Percentiles rank a stretch among this genome's conserved stretches.
Evolutionary conservation across 2,888 invertebrate species (phyloP).

Genomic region (Agriopis aurantiaria): DNA sequence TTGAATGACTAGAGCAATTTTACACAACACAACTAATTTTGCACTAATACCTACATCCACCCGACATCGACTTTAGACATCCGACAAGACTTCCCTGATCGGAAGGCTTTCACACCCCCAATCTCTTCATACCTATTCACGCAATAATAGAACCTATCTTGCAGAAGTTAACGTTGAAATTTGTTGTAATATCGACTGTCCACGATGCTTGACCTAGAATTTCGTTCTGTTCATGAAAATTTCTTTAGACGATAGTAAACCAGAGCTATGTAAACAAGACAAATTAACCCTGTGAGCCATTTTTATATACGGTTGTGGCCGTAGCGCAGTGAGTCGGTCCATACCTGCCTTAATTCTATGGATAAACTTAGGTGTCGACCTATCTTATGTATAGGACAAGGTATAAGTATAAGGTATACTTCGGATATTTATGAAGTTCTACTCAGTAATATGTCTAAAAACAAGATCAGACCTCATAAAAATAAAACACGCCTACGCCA

Average conservation of each 20-base stretch:
- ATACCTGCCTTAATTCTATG: background rate
- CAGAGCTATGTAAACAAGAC: background rate
- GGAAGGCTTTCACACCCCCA: constrained; percentile 39
- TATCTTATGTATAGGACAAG: background rate
- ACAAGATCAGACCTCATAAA: constrained; percentile 7
- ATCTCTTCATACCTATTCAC: constrained; percentile 24
- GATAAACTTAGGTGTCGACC: background rate
- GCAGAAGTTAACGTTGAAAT: constrained; percentile 37
- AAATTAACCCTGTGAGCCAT: background rate
- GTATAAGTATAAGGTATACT: background rate
- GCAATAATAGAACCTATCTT: constrained; percentile 37
- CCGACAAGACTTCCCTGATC: constrained; percentile 14
- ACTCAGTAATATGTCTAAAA: background rate
- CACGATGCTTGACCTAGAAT: constrained; percentile 48
- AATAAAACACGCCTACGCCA: constrained; percentile 43
- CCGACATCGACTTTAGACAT: background rate
- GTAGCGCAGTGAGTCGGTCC: constrained; percentile 4
- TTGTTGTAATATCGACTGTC: constrained; percentile 35
- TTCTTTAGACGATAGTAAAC: background rate
- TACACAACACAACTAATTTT: background rate
- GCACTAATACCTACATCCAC: background rate
- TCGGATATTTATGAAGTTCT: background rate
- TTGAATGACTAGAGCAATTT: background rate
- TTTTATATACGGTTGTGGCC: background rate
- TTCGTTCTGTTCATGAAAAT: constrained; percentile 40